Conservation (phyloP, 2,113 vertebrate species). For the Hemicordylus capensis region DNA sequence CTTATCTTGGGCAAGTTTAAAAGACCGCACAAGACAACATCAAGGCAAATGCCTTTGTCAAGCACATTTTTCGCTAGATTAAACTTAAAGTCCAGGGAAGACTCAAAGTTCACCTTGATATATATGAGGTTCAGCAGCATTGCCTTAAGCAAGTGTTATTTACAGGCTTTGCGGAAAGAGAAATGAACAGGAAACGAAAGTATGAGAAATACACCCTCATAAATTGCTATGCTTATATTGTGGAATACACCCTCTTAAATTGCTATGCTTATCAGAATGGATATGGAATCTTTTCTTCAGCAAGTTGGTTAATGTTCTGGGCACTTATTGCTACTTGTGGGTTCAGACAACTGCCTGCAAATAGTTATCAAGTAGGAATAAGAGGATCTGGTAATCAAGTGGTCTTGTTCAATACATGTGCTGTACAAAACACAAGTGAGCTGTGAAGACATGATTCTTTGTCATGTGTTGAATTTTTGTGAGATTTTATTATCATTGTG, state of each 20-base stretch:
- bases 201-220: not conserved
- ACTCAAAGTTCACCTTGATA: slow-evolving; percentile 87
- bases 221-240: too few species aligned
- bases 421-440: too few species aligned
- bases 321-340: not conserved
- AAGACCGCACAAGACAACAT: slow-evolving; percentile 58
- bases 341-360: too few species aligned
- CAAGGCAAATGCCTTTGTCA: slow-evolving; percentile 74
- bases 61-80: slow-evolving; percentile 81
- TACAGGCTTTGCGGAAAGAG: slow-evolving; percentile 62
- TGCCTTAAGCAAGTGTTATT: slow-evolving; percentile 44
- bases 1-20: slow-evolving; percentile 73
- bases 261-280: slow-evolving; percentile 28
- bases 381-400: too few species aligned
- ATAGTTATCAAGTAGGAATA: too few species aligned
- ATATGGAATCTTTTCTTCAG: not conserved
- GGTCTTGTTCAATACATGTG: too few species aligned
- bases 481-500: too few species aligned
- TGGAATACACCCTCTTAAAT: slow-evolving; percentile 66
- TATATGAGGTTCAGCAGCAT: slow-evolving; percentile 68
- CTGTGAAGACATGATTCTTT: too few species aligned
- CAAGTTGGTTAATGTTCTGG: not conserved
- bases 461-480: too few species aligned
- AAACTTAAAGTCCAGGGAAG: slow-evolving; percentile 86
- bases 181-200: slow-evolving; percentile 76